A percentile compares a stretch with the other conserved stretches of the same genome.
Evolutionary conservation across 2,888 invertebrate species (phyloP).

Genomic region (Mythimna impura): DNA sequence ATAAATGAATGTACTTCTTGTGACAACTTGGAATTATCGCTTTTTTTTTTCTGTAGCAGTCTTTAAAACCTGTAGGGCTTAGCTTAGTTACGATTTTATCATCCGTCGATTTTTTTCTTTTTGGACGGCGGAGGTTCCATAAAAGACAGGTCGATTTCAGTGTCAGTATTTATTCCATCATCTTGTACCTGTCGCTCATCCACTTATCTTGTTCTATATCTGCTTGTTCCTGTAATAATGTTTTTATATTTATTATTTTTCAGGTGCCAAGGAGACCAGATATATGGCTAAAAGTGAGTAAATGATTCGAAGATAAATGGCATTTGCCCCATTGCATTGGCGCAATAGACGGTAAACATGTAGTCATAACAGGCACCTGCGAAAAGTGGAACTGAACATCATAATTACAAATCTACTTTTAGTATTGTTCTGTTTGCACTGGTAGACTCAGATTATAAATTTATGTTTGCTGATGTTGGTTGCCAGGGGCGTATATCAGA

Average conservation of each 20-base stretch:
- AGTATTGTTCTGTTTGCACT: conserved; percentile 40
- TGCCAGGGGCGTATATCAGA: conserved; percentile 38
- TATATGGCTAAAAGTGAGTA: conserved; percentile 10
- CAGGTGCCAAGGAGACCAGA: conserved; percentile 35
- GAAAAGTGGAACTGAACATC: conserved; percentile 38
- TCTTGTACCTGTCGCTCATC: conserved; percentile 30
- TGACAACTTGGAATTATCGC: background rate
- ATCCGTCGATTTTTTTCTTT: conserved; percentile 27
- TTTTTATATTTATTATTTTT: background rate
- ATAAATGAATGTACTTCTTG: too few relatives aligned
- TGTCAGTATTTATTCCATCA: conserved; percentile 30
- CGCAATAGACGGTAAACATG: conserved; percentile 42
- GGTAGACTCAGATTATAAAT: conserved; percentile 43
- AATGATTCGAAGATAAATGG: conserved; percentile 1
- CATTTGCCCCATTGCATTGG: conserved; percentile 3
- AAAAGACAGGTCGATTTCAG: conserved; percentile 4
- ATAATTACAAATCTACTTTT: conserved; percentile 39
- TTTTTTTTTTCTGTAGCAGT: background rate
- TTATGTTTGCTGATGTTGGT: conserved; percentile 36
- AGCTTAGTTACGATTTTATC: conserved; percentile 26
- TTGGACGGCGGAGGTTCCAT: conserved; percentile 1
- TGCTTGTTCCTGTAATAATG: conserved; percentile 36
- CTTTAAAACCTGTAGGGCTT: conserved; percentile 26
- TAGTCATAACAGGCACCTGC: conserved; percentile 36
- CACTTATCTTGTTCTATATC: conserved; percentile 26